Conservation (phyloP, 2,113 vertebrate genomes). For the Platichthys stellatus region DNA sequence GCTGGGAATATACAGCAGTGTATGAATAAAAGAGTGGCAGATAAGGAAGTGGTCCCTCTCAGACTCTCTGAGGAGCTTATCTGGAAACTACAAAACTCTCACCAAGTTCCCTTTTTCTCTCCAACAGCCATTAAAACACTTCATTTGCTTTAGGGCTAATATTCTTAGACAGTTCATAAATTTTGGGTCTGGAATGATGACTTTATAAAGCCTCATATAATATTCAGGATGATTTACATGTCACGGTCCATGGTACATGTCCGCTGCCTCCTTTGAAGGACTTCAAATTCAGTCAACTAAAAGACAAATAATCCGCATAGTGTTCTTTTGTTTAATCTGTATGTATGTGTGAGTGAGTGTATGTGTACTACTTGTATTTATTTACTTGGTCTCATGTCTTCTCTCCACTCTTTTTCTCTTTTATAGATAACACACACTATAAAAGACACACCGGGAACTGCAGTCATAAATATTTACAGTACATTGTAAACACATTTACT, state of each 20-base stretch:
- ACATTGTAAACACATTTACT: neutral
- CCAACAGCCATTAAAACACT: constrained; percentile 36
- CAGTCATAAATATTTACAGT: neutral
- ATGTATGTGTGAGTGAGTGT: too few relatives aligned
- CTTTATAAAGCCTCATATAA: constrained; percentile 44
- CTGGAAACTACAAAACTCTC: constrained; percentile 50
- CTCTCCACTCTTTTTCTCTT: too few relatives aligned
- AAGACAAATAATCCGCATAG: neutral
- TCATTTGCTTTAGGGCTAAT: constrained; percentile 34
- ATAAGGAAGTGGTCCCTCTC: constrained; percentile 60
- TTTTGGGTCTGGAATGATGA: constrained; percentile 28
- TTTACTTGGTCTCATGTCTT: neutral
- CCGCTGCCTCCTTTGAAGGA: constrained; percentile 12
- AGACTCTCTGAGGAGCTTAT: constrained; percentile 54
- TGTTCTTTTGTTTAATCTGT: neutral
- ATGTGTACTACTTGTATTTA: too few relatives aligned
- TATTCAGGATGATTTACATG: constrained; percentile 22
- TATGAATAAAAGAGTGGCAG: constrained; percentile 62
- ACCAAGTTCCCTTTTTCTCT: constrained; percentile 13
- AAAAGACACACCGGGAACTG: neutral
- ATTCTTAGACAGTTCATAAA: constrained; percentile 41
- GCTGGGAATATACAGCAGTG: constrained; percentile 45
- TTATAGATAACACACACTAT: too few relatives aligned
- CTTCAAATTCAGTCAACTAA: neutral
- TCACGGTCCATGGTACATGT: constrained; percentile 19